Base-by-base conservation (phyloP, 1,140 invertebrate genomes). In the Drosophila chauvacae region DNA sequence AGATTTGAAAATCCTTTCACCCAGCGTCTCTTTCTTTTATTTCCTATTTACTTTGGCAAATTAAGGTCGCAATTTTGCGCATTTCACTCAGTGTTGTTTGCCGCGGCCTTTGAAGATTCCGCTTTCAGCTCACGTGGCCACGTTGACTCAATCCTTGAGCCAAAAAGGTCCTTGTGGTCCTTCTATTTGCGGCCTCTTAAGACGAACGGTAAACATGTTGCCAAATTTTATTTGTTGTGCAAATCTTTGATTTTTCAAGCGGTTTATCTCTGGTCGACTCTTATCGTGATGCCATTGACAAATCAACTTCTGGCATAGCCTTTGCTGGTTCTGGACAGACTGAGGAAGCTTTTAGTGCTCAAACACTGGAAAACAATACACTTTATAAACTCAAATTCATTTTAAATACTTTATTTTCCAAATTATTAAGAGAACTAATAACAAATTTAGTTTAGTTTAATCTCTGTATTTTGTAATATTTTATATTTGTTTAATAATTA, bases 1-100 rank as follows among this genome's bases (percentile, higher is more conserved):
- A 90, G 90, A 91, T 91, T 91, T 91, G 76, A 74, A 91, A 91
- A 91, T 91, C 81, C 90, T 80, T 87, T 81, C 74, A 79, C 64
- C 45, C 45, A 18, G 14, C 7, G 23, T 44, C 44, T 72, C 64
- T 45, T 65, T 62, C 65, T 73, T 68, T 37, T 60, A 62, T 78
- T 74, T 69, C 58, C 33, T 91, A 79, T 92, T 92, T 91, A 90
- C 80, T 85, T 92, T 90, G 62, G 64, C 91, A 92, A 92, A 92
- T 92, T 92, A 91, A 92, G 91, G 91, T 92, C 91, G 90, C 87
- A 91, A 81, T 81, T 86, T 86, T 74, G 63, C 62, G 76, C 78
- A 71, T 79, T 86, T 86, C 58, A 61, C 59, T 65, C 42, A 30
- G 47, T 65, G 57, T 77, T 80, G 59, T 81, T 84, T 88, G 58